Evolutionary conservation across 2,113 vertebrate genomes (phyloP).

Genomic region (Zosterops lateralis): DNA sequence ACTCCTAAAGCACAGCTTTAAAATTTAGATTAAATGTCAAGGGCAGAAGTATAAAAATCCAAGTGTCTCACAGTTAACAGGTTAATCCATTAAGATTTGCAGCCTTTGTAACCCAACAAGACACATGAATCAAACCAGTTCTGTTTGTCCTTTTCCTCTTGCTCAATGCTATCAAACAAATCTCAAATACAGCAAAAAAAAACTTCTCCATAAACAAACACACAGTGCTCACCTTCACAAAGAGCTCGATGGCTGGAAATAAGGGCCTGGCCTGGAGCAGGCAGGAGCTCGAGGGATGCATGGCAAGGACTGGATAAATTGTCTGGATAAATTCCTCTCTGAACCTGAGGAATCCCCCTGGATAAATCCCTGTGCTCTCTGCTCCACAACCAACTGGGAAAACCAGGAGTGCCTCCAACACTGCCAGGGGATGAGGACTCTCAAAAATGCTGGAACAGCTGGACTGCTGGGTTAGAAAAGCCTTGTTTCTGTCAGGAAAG

Average conservation of each 20-base stretch:
- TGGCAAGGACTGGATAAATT: not conserved
- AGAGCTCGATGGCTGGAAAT: constrained; percentile 60
- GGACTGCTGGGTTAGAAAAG: not conserved
- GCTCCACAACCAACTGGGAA: not conserved
- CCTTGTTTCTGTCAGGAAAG: not conserved
- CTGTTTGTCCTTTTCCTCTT: not conserved
- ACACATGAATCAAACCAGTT: not conserved
- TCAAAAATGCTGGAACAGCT: not conserved
- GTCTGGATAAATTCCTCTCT: not conserved
- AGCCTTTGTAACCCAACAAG: not conserved
- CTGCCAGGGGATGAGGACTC: not conserved
- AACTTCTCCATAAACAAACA: not conserved
- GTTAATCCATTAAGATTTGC: not conserved
- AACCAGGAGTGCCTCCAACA: not conserved
- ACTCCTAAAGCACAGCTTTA: not conserved
- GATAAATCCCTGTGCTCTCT: not conserved
- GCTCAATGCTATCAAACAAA: not conserved
- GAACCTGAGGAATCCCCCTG: not conserved
- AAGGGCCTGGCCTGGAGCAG: constrained; percentile 15
- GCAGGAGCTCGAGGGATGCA: not conserved
- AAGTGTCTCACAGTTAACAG: not conserved
- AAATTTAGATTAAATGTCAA: not conserved
- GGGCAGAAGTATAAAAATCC: not conserved
- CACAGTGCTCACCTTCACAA: constrained; percentile 70
- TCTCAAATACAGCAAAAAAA: not conserved